Conservation (phyloP, 1,140 invertebrate genomes). For the Meloidogyne hapla region DNA sequence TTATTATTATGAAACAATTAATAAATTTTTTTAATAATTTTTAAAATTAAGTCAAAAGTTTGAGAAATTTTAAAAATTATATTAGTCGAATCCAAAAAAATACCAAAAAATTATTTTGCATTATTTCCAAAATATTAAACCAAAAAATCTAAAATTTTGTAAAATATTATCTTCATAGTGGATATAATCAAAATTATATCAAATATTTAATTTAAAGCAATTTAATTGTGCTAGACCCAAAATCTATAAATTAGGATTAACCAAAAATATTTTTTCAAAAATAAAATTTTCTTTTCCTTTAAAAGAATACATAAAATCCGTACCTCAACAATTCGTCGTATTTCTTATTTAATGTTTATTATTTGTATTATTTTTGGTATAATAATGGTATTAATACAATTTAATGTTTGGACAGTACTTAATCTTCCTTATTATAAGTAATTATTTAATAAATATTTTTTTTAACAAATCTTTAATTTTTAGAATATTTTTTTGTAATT, state of each 20-base stretch:
- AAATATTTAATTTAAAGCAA: too few relatives aligned
- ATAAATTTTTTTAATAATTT: too few relatives aligned
- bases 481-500: constrained; percentile 21
- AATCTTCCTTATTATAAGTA: constrained; percentile 16
- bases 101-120: too few relatives aligned
- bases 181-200: too few relatives aligned
- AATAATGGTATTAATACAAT: not conserved
- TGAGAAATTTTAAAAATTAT: too few relatives aligned
- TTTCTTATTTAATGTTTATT: not conserved
- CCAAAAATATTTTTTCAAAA: not conserved
- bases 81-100: too few relatives aligned
- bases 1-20: not conserved
- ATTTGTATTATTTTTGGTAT: constrained; percentile 8
- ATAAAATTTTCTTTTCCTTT: not conserved
- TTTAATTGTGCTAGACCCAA: too few relatives aligned
- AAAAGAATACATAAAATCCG: constrained; percentile 14
- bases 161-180: too few relatives aligned
- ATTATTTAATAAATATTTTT: constrained; percentile 7
- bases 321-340: not conserved
- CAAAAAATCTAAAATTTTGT: too few relatives aligned
- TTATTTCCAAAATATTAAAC: too few relatives aligned
- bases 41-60: not conserved
- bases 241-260: too few relatives aligned
- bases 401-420: constrained; percentile 12
- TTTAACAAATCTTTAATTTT: not conserved